These are phyloP conservation scores for Ia io DNA, from an alignment of 2,113 vertebrate genomes.

Conservation along the genomic window DNA sequence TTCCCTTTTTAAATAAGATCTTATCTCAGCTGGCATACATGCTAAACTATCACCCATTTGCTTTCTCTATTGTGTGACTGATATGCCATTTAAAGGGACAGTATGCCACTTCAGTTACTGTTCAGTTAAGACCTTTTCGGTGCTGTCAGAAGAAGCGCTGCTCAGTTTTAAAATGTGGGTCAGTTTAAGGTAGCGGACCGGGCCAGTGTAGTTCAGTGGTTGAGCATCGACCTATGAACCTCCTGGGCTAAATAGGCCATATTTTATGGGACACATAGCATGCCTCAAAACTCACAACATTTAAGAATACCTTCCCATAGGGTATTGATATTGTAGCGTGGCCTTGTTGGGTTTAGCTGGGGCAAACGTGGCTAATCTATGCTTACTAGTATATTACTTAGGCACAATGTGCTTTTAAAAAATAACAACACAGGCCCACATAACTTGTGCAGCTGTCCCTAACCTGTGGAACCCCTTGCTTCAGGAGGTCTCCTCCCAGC, in stretches of 20 bases:
- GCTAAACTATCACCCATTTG: neutral
- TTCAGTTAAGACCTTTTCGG: neutral
- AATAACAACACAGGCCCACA: neutral
- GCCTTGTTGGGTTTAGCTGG: neutral
- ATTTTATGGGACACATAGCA: neutral
- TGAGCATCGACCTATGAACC: no score
- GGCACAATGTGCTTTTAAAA: neutral
- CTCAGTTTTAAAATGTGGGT: neutral
- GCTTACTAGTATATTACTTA: neutral
- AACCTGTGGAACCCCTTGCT: neutral
- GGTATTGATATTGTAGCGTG: neutral
- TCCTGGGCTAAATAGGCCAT: neutral
- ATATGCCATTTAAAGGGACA: neutral
- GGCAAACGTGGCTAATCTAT: neutral
- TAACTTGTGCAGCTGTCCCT: neutral
- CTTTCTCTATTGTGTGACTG: neutral
- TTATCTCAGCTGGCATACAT: neutral
- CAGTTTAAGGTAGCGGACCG: neutral
- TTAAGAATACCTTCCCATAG: neutral
- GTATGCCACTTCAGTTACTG: neutral
- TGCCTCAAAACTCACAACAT: neutral
- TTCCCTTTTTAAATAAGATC: neutral
- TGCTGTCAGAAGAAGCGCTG: neutral
- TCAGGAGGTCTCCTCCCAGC: conserved; percentile 18
- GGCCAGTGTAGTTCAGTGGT: no score